A percentile compares a stretch with the other conserved stretches of the same genome.
Evolutionary conservation across 2,888 invertebrate species (phyloP).

Genomic region (Metalampra italica): DNA sequence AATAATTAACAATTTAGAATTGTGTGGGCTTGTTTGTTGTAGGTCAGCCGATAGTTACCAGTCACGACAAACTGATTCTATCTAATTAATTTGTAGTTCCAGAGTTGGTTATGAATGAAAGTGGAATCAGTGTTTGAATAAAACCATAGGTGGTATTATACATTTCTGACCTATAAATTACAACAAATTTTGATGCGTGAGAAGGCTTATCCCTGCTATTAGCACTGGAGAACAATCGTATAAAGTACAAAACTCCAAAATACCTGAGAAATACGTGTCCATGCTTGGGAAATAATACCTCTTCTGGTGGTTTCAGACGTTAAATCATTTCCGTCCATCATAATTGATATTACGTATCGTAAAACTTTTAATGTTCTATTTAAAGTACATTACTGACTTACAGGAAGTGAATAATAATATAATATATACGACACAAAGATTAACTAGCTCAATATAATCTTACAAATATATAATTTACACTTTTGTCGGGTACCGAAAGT

Average conservation of each 20-base stretch:
- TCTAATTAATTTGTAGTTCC: too few species aligned
- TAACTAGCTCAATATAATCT: neutral
- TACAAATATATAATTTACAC: neutral
- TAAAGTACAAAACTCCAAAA: constrained; percentile 1
- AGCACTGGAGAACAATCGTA: too few species aligned
- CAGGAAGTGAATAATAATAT: neutral
- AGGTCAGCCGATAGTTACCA: too few species aligned
- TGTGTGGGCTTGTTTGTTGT: too few species aligned
- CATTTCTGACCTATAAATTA: too few species aligned
- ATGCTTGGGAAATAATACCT: constrained; percentile 82
- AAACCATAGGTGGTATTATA: too few species aligned
- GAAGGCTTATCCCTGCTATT: too few species aligned
- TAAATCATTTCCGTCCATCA: constrained; percentile 86
- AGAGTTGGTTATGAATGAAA: too few species aligned
- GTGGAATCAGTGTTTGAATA: too few species aligned
- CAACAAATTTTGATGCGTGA: too few species aligned
- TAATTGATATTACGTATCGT: constrained; percentile 38
- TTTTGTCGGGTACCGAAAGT: neutral
- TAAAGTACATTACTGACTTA: constrained; percentile 35
- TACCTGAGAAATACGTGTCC: constrained; percentile 84
- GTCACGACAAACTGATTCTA: too few species aligned
- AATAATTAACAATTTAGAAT: too few species aligned
- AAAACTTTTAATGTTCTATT: constrained; percentile 17
- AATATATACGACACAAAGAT: constrained; percentile 1
- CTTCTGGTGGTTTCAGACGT: constrained; percentile 76